A percentile compares a stretch with the other conserved stretches of the same genome.
These are phyloP conservation scores for Chloroceryle amazona DNA, from an alignment of 2,797 vertebrate species.

Conservation along the genomic window DNA sequence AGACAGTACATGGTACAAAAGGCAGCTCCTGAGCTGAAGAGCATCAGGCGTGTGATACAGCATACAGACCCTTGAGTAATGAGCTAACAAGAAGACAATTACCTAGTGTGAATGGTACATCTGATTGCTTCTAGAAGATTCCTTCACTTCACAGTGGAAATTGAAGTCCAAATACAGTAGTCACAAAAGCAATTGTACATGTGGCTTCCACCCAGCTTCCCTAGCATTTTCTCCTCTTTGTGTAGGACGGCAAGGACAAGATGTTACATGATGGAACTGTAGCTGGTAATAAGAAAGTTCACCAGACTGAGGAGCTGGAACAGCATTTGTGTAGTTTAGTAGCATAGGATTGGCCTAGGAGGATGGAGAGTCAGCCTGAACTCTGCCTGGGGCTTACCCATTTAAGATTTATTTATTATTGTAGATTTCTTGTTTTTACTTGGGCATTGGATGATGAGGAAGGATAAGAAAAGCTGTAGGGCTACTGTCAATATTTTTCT, in stretches of 20 bases:
- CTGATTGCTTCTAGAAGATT: neutral
- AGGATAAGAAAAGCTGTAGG: neutral
- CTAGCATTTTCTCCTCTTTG: neutral
- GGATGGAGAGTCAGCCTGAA: neutral
- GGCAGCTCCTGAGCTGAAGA: neutral
- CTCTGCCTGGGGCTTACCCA: neutral
- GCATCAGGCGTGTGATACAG: neutral
- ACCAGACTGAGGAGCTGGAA: neutral
- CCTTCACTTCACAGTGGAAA: neutral
- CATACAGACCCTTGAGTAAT: neutral
- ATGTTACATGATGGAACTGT: neutral
- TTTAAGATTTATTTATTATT: neutral
- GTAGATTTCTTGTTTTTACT: neutral
- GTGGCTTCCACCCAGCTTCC: neutral
- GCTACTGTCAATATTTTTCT: neutral
- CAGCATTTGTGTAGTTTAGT: neutral
- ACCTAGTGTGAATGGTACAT: accelerated
- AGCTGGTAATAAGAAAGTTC: neutral
- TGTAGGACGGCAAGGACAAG: neutral
- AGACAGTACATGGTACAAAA: neutral
- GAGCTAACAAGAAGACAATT: neutral
- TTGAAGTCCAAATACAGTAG: neutral
- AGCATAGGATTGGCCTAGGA: neutral
- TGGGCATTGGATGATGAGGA: neutral
- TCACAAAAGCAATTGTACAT: neutral